Evolutionary conservation across 2,113 vertebrate genomes (phyloP).

Genomic region (Cricetomys ansorgei): DNA sequence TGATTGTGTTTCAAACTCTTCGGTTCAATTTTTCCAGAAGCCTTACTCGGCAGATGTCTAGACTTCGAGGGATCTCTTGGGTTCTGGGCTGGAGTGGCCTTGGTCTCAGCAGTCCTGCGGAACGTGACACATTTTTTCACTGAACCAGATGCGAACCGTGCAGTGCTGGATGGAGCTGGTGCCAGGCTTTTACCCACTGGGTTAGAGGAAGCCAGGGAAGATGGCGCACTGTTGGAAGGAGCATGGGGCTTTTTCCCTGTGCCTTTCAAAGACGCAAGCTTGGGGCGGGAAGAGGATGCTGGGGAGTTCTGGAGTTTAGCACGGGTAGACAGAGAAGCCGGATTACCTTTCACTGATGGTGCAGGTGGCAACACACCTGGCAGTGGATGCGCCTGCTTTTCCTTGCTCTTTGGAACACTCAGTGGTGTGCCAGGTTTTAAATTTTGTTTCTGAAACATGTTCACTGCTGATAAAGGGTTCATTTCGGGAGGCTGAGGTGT

Average conservation of each 20-base stretch:
- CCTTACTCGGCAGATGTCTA: slow-evolving; percentile 56
- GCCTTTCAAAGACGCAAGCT: slow-evolving; percentile 74
- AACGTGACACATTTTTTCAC: slow-evolving; percentile 88
- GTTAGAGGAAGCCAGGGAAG: slow-evolving; percentile 66
- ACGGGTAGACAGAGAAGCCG: not conserved
- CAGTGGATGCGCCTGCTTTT: slow-evolving; percentile 72
- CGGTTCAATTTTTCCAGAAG: slow-evolving; percentile 50
- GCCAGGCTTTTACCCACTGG: slow-evolving; percentile 69
- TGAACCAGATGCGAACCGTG: slow-evolving; percentile 84
- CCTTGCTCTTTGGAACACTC: slow-evolving; percentile 63
- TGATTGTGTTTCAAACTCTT: slow-evolving; percentile 66
- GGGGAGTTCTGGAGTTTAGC: slow-evolving; percentile 81
- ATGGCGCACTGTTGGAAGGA: not conserved
- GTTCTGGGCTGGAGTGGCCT: slow-evolving; percentile 44
- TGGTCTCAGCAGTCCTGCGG: slow-evolving; percentile 78
- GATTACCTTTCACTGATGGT: slow-evolving; percentile 43
- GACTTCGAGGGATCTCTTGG: not conserved
- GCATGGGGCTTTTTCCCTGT: slow-evolving; percentile 74
- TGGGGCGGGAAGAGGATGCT: slow-evolving; percentile 21
- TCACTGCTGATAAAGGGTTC: slow-evolving; percentile 94
- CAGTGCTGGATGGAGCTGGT: slow-evolving; percentile 71
- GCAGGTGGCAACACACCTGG: slow-evolving; percentile 53
- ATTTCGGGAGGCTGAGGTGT: slow-evolving; percentile 89
- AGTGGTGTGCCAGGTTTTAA: slow-evolving; percentile 79
- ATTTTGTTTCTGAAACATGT: slow-evolving; percentile 85